Evolutionary conservation across 1,140 invertebrate genomes (phyloP), one percentile per base, ranked within the genome.

Genomic region (Zaprionus gabonicus): DNA sequence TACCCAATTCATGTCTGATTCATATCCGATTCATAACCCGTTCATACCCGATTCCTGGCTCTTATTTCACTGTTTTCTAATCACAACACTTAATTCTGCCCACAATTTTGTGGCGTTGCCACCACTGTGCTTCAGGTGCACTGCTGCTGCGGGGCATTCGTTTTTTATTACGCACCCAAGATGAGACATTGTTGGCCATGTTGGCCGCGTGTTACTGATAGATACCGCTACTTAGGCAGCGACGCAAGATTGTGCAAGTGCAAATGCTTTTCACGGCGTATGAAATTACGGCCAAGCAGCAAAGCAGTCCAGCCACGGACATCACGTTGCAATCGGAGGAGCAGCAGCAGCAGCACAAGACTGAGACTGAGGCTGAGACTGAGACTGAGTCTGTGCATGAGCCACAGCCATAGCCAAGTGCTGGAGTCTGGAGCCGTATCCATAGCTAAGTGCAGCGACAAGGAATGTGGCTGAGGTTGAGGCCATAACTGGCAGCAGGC

Each of bases 141-240:
- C 25, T 55, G 59, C 25, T 36, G n/a, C 41, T 17, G 41, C 6
- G 3, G 12, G 9, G 36, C 38, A 28, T 28, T 75, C 60, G 67
- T 67, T 67, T 83, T 83, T 87, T 87, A 88, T 80, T 75, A 84
- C 84, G 80, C 84, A 80, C 65, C 71, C 71, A 46, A 64, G 79
- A 77, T 71, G 69, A 76, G 78, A 87, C 83, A 88, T 78, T 87
- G 83, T 84, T 84, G 78, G 71, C 41, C 41, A 17, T 17, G 41
- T 46, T 38, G 36, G n/a, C 13, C 44, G 63, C 60, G 78, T 81
- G 73, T 60, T 41, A 53, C 71, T 88, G 83, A 84, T 88, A 85
- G 83, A 87, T 84, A 84, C 73, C 71, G 84, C 77, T 84, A 88
- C 77, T 88, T 78, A 87, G 81, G 64, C 80, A 73, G 38, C 82